Base-by-base conservation (phyloP, 2,888 invertebrate species). In the Argyresthia goedartella region DNA sequence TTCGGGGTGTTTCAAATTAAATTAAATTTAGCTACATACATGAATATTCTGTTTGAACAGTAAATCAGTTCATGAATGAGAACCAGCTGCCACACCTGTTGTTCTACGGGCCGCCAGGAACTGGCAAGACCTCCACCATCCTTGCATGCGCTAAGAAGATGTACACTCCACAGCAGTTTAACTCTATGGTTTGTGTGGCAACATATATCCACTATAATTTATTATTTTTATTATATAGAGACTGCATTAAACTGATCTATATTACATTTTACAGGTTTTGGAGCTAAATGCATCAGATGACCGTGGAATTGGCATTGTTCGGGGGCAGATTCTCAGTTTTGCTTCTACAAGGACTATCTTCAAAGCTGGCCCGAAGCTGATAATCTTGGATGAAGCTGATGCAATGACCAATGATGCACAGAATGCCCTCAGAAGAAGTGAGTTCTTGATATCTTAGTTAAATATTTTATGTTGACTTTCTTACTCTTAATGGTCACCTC, bases 321-420 rank as follows among this genome's bases (percentile, higher is more conserved):
- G 98, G 60, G 96, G 96, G 0, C 95, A 96, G 74, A 95, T 99
- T 61, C 87, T 98, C 42, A 97, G 93, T 73, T 99, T 99, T 89
- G 98, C 99, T 1, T 97, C 97, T 59, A 99, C 98, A 3, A 91
- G 95, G 68, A 97, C 97, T 6, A 95, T 98, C 65, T 98, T 97
- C 71, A 96, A 93, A 79, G 93, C 93, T 49, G 95, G 96, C 0
- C 97, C 96, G 60, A 99, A 99, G 73, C 81, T 99, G 42, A 95
- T 99, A 44, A 98, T 99, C 60, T 86, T 99, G 16, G 99, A 99
- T 88, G 99, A 99, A 88, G 99, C 99, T 0, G 99, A 99, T 89
- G 97, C 98, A 0, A 99, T 99, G 99, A 99, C 99, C 0, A 95
- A 95, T 76, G 99, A 99, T 90, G 99, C 99, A 1, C 99, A 99